These are phyloP conservation scores for Ctenodactylus gundi DNA, from an alignment of 2,113 vertebrate genomes.

Conservation along the genomic window DNA sequence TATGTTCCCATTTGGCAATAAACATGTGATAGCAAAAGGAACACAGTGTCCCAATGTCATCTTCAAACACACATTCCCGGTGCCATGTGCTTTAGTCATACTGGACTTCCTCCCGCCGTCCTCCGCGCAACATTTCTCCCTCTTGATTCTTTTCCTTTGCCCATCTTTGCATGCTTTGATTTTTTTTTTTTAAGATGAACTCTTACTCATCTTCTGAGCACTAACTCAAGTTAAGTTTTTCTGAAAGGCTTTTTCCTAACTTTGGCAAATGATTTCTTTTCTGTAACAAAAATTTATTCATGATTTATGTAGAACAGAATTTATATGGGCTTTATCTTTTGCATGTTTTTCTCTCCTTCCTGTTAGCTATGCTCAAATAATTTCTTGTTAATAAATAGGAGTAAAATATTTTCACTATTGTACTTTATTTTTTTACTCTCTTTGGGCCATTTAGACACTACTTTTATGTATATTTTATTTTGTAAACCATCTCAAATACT, in stretches of 20 bases:
- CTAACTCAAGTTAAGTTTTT: background rate
- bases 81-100: background rate
- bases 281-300: background rate
- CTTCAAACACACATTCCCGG: background rate
- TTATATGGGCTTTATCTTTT: background rate
- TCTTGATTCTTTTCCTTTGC: background rate
- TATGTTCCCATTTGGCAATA: background rate
- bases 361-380: background rate
- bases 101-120: background rate
- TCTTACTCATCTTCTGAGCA: background rate
- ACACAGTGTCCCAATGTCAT: background rate
- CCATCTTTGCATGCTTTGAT: background rate
- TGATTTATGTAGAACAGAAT: background rate
- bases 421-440: background rate
- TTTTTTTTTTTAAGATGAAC: background rate
- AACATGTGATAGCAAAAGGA: background rate
- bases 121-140: background rate
- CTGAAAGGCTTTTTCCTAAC: background rate
- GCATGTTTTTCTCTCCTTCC: background rate
- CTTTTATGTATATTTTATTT: background rate
- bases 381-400: background rate
- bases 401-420: background rate
- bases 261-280: background rate
- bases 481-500: constrained; percentile 20
- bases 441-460: background rate